A percentile compares a stretch with the other conserved stretches of the same genome.
phyloP scores from a whole-genome alignment of 1,140 invertebrate genomes.

The Drosophila auraria region DNA sequence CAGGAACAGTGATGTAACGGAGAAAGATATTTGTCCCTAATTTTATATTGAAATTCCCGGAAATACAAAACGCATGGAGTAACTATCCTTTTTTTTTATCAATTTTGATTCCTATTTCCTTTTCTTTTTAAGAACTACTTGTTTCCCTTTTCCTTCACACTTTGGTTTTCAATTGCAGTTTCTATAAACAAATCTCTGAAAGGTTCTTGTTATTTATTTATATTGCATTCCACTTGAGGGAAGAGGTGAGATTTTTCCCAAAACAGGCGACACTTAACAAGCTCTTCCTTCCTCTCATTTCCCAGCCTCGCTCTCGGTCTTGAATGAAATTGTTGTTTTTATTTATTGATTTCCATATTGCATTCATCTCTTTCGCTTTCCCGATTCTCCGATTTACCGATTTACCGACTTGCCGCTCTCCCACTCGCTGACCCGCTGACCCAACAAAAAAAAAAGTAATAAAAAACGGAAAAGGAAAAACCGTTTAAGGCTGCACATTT shows the following conservation, averaged over 20 bases:
- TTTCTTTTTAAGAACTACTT: neutral
- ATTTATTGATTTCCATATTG: conserved; percentile 41
- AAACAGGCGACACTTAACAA: conserved; percentile 20
- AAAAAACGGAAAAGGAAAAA: conserved; percentile 22
- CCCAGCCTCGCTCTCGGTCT: conserved; percentile 2
- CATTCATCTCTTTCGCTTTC: conserved; percentile 28
- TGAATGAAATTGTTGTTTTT: conserved; percentile 27
- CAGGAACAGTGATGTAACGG: neutral
- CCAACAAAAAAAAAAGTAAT: conserved; percentile 1
- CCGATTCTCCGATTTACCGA: conserved; percentile 10
- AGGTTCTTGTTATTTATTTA: conserved; percentile 7
- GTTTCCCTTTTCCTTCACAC: neutral
- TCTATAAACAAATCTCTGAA: conserved; percentile 12
- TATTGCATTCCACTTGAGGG: neutral
- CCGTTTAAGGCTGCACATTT: conserved; percentile 19
- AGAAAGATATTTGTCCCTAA: neutral
- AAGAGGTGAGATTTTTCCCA: neutral
- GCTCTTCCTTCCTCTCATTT: conserved; percentile 3
- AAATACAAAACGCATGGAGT: too few species aligned
- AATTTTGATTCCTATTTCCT: neutral
- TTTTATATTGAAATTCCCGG: neutral
- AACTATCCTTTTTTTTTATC: neutral
- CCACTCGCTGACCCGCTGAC: conserved; percentile 38
- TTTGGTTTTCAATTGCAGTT: conserved; percentile 2
- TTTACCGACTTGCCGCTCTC: conserved; percentile 9